phyloP scores from a whole-genome alignment of 2,797 vertebrate genomes.

The Amblyopsis hoosieri region DNA sequence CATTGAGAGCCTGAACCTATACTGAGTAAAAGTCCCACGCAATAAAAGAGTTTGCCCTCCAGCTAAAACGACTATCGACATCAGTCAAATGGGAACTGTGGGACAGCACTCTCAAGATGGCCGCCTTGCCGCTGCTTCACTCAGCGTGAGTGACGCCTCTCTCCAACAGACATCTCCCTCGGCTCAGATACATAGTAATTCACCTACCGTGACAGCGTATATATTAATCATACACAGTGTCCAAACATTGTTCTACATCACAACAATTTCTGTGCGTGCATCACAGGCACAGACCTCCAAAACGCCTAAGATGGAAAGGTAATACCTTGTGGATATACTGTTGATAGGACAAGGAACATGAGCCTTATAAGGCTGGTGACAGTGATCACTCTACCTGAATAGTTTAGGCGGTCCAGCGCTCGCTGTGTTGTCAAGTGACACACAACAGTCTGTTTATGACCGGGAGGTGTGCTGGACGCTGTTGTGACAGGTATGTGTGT shows the following conservation, averaged over 20 bases:
- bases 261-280: conserved; percentile 24
- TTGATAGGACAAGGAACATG: conserved; percentile 40
- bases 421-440: conserved; percentile 59
- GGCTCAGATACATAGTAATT: conserved; percentile 36
- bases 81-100: conserved; percentile 43
- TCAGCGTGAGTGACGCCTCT: conserved; percentile 25
- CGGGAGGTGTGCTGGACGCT: conserved; percentile 58
- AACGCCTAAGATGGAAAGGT: conserved; percentile 31
- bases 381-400: conserved; percentile 69
- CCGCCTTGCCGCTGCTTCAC: conserved; percentile 19
- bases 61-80: conserved; percentile 57
- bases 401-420: conserved; percentile 68
- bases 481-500: conserved; percentile 42
- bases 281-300: conserved; percentile 17
- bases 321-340: conserved; percentile 43
- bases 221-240: conserved; percentile 53
- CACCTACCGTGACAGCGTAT: conserved; percentile 48
- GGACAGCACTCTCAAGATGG: conserved; percentile 42
- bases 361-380: conserved; percentile 56
- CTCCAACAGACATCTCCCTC: conserved; percentile 45
- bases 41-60: conserved; percentile 62
- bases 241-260: conserved; percentile 21
- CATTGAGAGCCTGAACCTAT: conserved; percentile 66
- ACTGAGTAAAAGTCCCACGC: conserved; percentile 67
- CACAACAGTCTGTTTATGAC: conserved; percentile 47